Base-by-base conservation (phyloP, 1,140 invertebrate genomes). In the Artemia franciscana region DNA sequence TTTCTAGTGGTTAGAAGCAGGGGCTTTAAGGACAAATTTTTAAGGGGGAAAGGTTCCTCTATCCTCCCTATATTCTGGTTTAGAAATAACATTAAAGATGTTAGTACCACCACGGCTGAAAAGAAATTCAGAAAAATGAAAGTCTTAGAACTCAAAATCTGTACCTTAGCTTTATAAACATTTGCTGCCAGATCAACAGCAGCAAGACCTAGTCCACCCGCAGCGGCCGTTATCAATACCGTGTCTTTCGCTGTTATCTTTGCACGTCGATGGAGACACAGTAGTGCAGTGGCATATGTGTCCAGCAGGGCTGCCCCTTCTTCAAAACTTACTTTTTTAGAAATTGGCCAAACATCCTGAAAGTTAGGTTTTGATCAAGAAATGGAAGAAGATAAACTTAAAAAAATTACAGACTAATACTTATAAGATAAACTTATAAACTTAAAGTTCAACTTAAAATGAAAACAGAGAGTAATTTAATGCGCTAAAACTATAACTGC, bases 151-250 rank as follows among this genome's bases (percentile, higher is more conserved):
- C 25, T 28, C 23, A 5, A 63, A 28, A 56, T 57, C 59, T 28
- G 56, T 67, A 80, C 80, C 71, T 80, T 73, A 18, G 79, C 73
- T 70, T 74, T 76, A 66, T 78, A 81, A 26, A 81, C 74, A 70
- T 80, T 80, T 26, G 75, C 73, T 18, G 79, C 79, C 59, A 83
- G 70, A 71, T 83, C 81, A 21, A 81, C 74, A 12, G 79, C 77
- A 60, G 81, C 79, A 59, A 80, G 68, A 25, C 80, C 79, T 63
- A 79, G 70, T 9, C 78, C 75, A 26, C 80, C 80, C 58, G 78
- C 73, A 28, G 79, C 79, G 23, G 79, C 77, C 63, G 80, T 81
- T 24, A 82, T 72, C 18, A 82, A 70, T 24, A 76, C 71, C 26
- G 73, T 75, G 63, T 81, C 75, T 60, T 76, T 72, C 63, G 76